A percentile compares a stretch with the other conserved stretches of the same genome.
Conservation (phyloP, 2,113 vertebrate genomes). For the Ranitomeya imitator region DNA sequence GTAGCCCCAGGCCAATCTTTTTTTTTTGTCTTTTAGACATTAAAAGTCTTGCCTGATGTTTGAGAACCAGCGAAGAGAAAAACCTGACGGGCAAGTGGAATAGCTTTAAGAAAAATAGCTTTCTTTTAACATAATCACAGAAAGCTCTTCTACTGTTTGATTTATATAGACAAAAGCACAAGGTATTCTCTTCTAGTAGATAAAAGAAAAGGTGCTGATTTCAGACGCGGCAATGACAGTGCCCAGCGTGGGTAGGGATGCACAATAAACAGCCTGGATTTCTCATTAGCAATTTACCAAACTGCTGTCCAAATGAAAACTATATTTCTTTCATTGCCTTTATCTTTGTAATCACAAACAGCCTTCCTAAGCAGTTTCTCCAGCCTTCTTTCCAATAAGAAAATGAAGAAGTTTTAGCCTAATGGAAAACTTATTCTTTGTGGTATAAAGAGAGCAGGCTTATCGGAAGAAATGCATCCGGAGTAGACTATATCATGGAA, state of each 20-base stretch:
- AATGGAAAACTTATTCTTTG: conserved; percentile 17
- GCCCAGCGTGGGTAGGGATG: conserved; percentile 15
- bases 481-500: neutral
- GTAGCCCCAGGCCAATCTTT: conserved; percentile 54
- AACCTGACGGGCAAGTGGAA: conserved; percentile 61
- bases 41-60: conserved; percentile 60
- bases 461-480: neutral
- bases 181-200: conserved; percentile 29
- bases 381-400: conserved; percentile 21
- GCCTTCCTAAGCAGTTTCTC: neutral
- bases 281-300: conserved; percentile 54
- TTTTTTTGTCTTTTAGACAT: conserved; percentile 55
- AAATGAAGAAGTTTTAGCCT: conserved; percentile 14
- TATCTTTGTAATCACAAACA: conserved; percentile 49
- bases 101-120: conserved; percentile 57
- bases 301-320: conserved; percentile 30
- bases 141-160: conserved; percentile 61
- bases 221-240: conserved; percentile 17
- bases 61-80: conserved; percentile 62
- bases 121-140: conserved; percentile 63
- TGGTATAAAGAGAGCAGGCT: neutral
- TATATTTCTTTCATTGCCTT: conserved; percentile 44
- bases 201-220: conserved; percentile 47
- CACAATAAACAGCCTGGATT: conserved; percentile 43
- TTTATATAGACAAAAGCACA: conserved; percentile 61